These are phyloP conservation scores for Panulirus ornatus DNA, from an alignment of 1,140 invertebrate genomes.

Conservation along the genomic window DNA sequence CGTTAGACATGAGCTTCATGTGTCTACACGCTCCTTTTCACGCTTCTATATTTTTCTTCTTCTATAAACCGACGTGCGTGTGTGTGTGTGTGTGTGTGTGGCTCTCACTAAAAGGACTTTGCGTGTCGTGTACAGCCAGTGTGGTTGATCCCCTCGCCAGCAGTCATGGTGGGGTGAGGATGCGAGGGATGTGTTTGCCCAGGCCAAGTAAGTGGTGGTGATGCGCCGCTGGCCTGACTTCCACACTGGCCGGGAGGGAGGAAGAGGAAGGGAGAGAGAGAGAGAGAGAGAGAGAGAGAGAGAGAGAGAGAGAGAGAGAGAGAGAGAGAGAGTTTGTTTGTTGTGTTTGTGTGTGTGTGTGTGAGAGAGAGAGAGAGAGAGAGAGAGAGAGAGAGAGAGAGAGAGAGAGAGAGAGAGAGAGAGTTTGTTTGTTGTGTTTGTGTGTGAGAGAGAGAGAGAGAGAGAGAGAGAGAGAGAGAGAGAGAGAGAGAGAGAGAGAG, in stretches of 20 bases:
- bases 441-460: conserved; percentile 1
- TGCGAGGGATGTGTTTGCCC: no score
- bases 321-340: neutral
- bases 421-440: neutral
- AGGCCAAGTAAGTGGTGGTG: no score
- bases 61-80: no score
- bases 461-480: conserved; percentile 8
- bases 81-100: conserved; percentile 20
- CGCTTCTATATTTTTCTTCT: no score
- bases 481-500: conserved; percentile 8
- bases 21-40: no score
- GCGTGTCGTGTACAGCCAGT: no score
- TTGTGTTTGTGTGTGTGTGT: no score
- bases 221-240: neutral
- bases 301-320: neutral
- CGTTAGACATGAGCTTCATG: neutral
- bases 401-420: no score
- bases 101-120: neutral
- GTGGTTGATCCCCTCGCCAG: no score
- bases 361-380: conserved; percentile 5
- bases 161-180: no score
- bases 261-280: neutral
- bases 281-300: neutral
- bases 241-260: neutral
- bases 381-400: neutral